Conservation (phyloP, 1,140 invertebrate genomes). For the Hycleus phaleratus region DNA sequence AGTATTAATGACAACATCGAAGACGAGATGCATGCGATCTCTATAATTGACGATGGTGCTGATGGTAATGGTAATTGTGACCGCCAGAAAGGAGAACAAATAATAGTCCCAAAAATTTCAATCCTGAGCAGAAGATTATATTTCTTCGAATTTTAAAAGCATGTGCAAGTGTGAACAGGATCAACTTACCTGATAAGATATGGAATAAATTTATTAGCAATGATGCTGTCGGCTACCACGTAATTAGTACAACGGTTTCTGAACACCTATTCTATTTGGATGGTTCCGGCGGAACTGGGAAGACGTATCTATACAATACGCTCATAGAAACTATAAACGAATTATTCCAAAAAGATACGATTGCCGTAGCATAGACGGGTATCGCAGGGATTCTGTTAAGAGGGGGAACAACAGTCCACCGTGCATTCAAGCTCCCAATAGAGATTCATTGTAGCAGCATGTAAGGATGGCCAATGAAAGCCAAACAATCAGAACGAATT, state of each 20-base stretch:
- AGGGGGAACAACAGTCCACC: constrained; percentile 30
- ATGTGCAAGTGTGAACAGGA: not conserved
- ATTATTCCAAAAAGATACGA: not conserved
- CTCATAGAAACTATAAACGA: constrained; percentile 9
- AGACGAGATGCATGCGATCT: too few species aligned
- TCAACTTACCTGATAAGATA: not conserved
- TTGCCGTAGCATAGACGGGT: constrained; percentile 30
- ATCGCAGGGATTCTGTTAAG: constrained; percentile 32
- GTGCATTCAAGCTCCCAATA: constrained; percentile 28
- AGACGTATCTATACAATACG: constrained; percentile 27
- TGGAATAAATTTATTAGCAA: not conserved
- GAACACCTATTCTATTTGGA: constrained; percentile 16
- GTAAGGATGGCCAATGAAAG: constrained; percentile 6
- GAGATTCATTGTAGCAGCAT: constrained; percentile 15
- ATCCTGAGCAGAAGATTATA: not conserved
- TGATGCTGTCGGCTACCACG: not conserved
- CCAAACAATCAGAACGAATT: constrained; percentile 10
- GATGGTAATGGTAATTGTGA: too few species aligned
- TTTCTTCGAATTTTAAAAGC: not conserved
- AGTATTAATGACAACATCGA: too few species aligned
- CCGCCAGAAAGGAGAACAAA: not conserved
- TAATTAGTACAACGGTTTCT: too few species aligned
- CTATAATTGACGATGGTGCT: too few species aligned
- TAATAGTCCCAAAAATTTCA: not conserved
- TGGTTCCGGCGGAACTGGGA: constrained; percentile 27